Evolutionary conservation across 2,797 vertebrate species (phyloP), one percentile per base, ranked within the genome.

Genomic region (Bovichtus diacanthus): DNA sequence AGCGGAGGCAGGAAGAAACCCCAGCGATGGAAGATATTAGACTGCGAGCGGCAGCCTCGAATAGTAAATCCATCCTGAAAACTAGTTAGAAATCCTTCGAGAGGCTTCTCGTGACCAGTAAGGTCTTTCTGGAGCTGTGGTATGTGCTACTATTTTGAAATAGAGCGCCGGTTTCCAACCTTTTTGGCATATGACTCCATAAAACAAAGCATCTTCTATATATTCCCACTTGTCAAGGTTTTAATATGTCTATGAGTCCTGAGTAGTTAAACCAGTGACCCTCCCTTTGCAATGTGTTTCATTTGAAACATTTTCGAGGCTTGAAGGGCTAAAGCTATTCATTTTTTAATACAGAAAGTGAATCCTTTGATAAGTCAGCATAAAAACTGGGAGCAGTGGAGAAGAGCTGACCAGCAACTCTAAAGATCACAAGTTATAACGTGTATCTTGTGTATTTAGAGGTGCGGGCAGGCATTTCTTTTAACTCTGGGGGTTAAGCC

Each of bases 1-100:
- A 75, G 72, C 9, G 1, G 70, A 73, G 78, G 68, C 85, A 90
- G 90, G 88, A 93, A 89, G 82, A 81, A 89, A 86, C 87, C 86
- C 87, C 77, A 51, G 72, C 34, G 86, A 91, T 81, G 67, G 67
- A 76, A 88, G 77, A 86, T 88, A 85, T 88, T 82, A 86, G 51
- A 80, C 38, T 12, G 50, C 43, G 54, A 83, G 69, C 10, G 53
- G 58, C 6, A 19, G 25, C 58, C 55, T 71, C 41, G 13, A 65
- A 65, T 16, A 47, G 41, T 29, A 89, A 80, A 75, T 80, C 69
- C 34, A 66, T 23, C 27, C 49, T 62, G 11, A 80, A 82, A 67
- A 43, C 23, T 69, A 16, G 59, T 5, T 41, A 31, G 15, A 74
- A 54, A 53, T 68, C 21, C 43, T 13, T 25, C 2, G 1, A 78